phyloP scores from a whole-genome alignment of 2,888 invertebrate species.

The Agonopterix alstromeriana region DNA sequence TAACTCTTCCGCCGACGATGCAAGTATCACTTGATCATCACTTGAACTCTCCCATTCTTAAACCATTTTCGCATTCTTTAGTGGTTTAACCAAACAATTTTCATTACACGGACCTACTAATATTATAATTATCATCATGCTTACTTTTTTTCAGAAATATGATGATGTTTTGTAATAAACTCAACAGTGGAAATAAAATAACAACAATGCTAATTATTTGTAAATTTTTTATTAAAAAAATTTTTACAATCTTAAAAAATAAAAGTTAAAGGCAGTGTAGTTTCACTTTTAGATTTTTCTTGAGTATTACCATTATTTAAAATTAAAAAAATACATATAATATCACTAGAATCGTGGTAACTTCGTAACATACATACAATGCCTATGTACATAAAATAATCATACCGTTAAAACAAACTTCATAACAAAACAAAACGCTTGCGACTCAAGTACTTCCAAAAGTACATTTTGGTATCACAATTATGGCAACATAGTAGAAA shows the following conservation, averaged over 20 bases:
- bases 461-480: constrained; percentile 63
- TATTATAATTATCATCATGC: too few relatives aligned
- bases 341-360: constrained; percentile 43
- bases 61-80: too few relatives aligned
- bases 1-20: too few relatives aligned
- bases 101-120: too few relatives aligned
- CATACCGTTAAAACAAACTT: constrained; percentile 16
- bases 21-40: too few relatives aligned
- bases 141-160: too few relatives aligned
- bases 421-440: constrained; percentile 18
- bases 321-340: constrained; percentile 26
- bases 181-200: background rate
- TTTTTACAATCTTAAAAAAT: constrained; percentile 47
- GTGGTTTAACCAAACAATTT: too few relatives aligned
- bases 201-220: constrained; percentile 2
- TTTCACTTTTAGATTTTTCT: constrained; percentile 36
- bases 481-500: constrained; percentile 51
- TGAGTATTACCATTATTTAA: constrained; percentile 53
- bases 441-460: constrained; percentile 15
- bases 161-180: too few relatives aligned
- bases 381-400: constrained; percentile 8
- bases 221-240: constrained; percentile 27
- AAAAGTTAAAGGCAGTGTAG: constrained; percentile 68
- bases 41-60: too few relatives aligned
- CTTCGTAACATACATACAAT: constrained; percentile 15